Percentiles rank a stretch among this genome's conserved stretches.
Evolutionary conservation across 2,888 invertebrate species (phyloP).

Genomic region (Clusia tigrina): DNA sequence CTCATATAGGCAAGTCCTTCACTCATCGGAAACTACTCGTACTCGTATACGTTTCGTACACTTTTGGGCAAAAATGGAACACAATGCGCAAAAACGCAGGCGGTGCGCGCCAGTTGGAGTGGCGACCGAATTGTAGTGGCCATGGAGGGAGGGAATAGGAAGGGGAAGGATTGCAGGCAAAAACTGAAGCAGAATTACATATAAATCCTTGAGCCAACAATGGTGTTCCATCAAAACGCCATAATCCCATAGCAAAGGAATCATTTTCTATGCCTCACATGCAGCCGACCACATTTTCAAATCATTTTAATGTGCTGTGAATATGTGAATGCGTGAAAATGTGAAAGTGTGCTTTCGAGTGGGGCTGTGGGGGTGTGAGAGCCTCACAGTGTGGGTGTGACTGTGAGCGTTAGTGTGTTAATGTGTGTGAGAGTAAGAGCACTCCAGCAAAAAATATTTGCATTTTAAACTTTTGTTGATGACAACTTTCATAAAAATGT

Average conservation of each 20-base stretch:
- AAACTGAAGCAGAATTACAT: not conserved
- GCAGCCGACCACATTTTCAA: not conserved
- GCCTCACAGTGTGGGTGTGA: not conserved
- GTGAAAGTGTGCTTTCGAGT: too few species aligned
- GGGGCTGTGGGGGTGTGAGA: not conserved
- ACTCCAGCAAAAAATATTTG: conserved; percentile 42
- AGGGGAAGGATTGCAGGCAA: too few species aligned
- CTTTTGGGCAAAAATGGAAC: too few species aligned
- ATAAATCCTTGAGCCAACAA: conserved; percentile 1
- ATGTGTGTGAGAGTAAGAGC: not conserved
- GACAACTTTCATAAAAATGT: conserved; percentile 52
- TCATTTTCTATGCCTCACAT: not conserved
- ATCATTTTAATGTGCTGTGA: not conserved
- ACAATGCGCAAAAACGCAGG: too few species aligned
- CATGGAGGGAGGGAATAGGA: too few species aligned
- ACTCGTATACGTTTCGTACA: too few species aligned
- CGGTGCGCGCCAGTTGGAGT: too few species aligned
- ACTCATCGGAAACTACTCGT: too few species aligned
- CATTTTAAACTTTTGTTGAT: conserved; percentile 56
- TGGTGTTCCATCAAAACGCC: conserved; percentile 7
- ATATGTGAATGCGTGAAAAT: not conserved
- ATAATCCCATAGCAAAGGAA: not conserved
- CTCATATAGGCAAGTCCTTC: too few species aligned
- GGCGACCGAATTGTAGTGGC: too few species aligned
- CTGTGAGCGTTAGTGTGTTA: not conserved